These are phyloP conservation scores for Dynastes maya DNA, from an alignment of 2,888 invertebrate species.

Conservation along the genomic window DNA sequence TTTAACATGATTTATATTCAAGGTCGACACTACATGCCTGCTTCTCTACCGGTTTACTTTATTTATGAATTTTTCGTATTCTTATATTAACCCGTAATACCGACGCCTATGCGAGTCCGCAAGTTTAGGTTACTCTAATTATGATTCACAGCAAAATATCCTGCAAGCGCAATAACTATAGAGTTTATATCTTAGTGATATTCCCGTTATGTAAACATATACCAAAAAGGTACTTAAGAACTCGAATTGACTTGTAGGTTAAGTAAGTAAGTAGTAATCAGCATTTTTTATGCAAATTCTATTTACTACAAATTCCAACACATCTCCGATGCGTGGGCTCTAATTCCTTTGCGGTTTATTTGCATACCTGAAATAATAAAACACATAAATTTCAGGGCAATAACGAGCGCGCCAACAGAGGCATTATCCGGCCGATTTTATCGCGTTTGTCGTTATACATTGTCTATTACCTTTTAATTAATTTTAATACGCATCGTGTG, in stretches of 20 bases:
- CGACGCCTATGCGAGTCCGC: too few species aligned
- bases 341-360: constrained; percentile 26
- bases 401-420: constrained; percentile 18
- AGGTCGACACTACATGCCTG: too few species aligned
- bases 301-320: constrained; percentile 25
- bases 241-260: neutral
- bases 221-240: constrained; percentile 10
- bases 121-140: too few species aligned
- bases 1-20: too few species aligned
- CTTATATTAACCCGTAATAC: too few species aligned
- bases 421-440: constrained; percentile 30
- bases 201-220: neutral
- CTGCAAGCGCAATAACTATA: neutral
- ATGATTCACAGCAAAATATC: too few species aligned
- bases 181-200: neutral
- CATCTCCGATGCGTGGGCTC: neutral
- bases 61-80: too few species aligned
- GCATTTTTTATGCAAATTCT: constrained; percentile 24
- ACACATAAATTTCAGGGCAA: constrained; percentile 19
- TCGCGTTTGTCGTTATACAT: constrained; percentile 18
- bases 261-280: neutral
- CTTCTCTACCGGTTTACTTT: too few species aligned
- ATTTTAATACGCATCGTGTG: constrained; percentile 29
- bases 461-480: constrained; percentile 41
- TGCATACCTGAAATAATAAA: constrained; percentile 33